These are phyloP conservation scores for Drosophila limbata DNA, from an alignment of 2,888 invertebrate genomes.

Conservation along the genomic window DNA sequence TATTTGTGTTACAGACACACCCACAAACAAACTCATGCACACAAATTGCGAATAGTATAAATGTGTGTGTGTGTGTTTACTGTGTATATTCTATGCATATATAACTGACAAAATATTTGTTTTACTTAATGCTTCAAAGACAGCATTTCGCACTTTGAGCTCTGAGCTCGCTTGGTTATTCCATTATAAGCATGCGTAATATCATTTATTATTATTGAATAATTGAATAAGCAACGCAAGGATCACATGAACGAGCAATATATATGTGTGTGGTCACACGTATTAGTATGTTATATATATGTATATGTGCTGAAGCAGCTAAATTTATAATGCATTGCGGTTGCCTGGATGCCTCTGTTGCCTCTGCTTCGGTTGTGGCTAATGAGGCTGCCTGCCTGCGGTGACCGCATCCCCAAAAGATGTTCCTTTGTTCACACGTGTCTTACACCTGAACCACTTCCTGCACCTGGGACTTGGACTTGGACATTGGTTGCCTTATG, in stretches of 20 bases:
- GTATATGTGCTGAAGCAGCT: constrained; percentile 57
- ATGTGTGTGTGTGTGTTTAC: background rate
- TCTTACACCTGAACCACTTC: constrained; percentile 41
- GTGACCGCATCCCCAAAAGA: constrained; percentile 30
- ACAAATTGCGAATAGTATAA: constrained; percentile 2
- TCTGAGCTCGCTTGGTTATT: constrained; percentile 47
- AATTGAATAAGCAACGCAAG: constrained; percentile 63
- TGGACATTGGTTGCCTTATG: constrained; percentile 42
- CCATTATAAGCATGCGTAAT: constrained; percentile 50
- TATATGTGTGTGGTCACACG: background rate
- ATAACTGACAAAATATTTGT: constrained; percentile 45
- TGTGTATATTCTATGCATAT: constrained; percentile 18
- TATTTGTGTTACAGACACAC: constrained; percentile 16
- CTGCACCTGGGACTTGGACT: constrained; percentile 16
- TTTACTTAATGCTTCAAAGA: constrained; percentile 43
- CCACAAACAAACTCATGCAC: background rate
- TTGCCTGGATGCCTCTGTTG: constrained; percentile 26
- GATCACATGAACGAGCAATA: constrained; percentile 6
- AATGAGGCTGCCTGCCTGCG: constrained; percentile 60
- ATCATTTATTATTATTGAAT: constrained; percentile 76
- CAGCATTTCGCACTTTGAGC: constrained; percentile 58
- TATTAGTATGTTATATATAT: constrained; percentile 26
- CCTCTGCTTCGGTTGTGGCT: constrained; percentile 58
- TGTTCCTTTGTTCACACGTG: constrained; percentile 45
- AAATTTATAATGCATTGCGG: constrained; percentile 75